These are phyloP conservation scores for Ganaspis sp. DNA, from an alignment of 1,140 invertebrate species.

Conservation along the genomic window DNA sequence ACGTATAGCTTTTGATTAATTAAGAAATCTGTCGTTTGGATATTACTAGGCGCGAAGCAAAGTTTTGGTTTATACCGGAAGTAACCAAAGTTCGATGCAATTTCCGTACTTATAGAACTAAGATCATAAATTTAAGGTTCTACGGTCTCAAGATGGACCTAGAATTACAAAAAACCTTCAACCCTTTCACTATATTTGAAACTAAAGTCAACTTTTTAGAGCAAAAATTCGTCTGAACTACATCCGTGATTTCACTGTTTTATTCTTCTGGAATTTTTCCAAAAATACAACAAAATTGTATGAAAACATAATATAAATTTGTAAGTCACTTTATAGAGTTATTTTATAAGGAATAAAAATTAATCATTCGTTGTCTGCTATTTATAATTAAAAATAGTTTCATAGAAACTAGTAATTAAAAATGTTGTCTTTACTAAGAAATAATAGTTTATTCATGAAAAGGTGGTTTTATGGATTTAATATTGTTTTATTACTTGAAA, in stretches of 20 bases:
- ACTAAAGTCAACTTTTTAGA: neutral
- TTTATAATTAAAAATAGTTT: too few relatives aligned
- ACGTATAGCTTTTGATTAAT: too few relatives aligned
- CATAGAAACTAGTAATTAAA: too few relatives aligned
- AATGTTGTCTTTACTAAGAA: too few relatives aligned
- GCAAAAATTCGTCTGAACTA: neutral
- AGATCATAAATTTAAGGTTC: conserved; percentile 28
- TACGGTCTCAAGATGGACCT: neutral
- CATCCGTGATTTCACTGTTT: neutral
- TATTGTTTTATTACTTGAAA: too few relatives aligned
- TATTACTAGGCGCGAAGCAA: neutral
- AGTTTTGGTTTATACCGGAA: conserved; percentile 23
- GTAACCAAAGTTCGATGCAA: conserved; percentile 21
- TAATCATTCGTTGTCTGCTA: too few relatives aligned
- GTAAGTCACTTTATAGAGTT: too few relatives aligned
- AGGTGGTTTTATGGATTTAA: too few relatives aligned
- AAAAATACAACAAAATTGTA: neutral
- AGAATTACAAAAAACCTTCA: neutral
- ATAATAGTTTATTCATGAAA: too few relatives aligned
- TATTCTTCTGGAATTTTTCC: neutral
- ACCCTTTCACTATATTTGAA: neutral
- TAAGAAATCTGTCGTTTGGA: neutral
- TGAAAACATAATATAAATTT: neutral
- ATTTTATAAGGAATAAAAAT: neutral
- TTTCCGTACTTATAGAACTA: conserved; percentile 16